Evolutionary conservation across 2,888 invertebrate species (phyloP), one percentile per base, ranked within the genome.

Genomic region (Calameuta pallipes): DNA sequence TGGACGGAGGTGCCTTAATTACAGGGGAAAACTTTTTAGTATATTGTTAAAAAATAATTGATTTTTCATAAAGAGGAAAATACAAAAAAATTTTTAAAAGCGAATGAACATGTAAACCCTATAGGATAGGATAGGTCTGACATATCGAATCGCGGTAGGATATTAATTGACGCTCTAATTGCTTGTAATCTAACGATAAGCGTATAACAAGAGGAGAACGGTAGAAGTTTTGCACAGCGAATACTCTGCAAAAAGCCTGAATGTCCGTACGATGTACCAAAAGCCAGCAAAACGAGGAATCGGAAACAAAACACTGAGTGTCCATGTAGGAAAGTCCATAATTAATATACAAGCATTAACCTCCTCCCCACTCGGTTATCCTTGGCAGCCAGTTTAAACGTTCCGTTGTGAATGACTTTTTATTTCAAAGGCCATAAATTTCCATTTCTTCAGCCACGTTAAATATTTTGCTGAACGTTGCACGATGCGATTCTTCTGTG

Each of bases 271-370:
- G 56, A 56, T 56, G 23, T 23, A 73, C 35, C 23, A 74, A 77
- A 74, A 74, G n/a, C 30, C 69, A 68, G 69, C 30, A 74, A 77
- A 74, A 77, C 70, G 13, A 70, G 9, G 70, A 75, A 70, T 56
- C 56, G 34, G 34, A 78, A 75, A 78, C 78, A 75, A 78, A 77
- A 78, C 75, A 75, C 78, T 75, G 70, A 75, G 34, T 31, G 71
- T 70, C 41, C 78, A 41, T 36, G 75, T 74, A 23, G 23, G 56
- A 74, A 37, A 78, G 75, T 74, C 69, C 41, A 75, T 75, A 78
- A 78, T 78, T 78, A 78, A 78, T 78, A 78, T 78, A 71, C 75
- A 33, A 56, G 41, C 70, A 78, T 56, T 56, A 56, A 2, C 23
- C 36, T 36, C 36, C 36, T 23, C 2, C 23, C 23, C 23, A 1